Evolutionary conservation across 2,113 vertebrate genomes (phyloP).

Genomic region (Microcebus griseorufus): DNA sequence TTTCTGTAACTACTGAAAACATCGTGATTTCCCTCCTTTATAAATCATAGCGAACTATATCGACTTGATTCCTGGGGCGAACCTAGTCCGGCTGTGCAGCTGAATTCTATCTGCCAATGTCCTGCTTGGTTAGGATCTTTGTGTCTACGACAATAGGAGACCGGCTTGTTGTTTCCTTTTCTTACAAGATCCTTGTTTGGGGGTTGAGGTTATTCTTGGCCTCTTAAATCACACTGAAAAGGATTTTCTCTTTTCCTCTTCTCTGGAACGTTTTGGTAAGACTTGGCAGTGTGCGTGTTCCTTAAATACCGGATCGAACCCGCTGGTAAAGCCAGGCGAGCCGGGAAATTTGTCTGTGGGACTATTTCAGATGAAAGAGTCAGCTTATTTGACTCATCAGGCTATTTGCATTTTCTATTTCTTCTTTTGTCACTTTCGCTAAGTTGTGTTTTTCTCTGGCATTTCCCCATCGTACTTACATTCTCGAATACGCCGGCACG

Average conservation of each 20-base stretch:
- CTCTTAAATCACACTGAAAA: background rate
- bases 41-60: rapidly evolving
- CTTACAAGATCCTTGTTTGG: background rate
- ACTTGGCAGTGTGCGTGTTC: too few species aligned
- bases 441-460: background rate
- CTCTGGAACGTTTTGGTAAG: background rate
- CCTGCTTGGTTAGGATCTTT: background rate
- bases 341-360: background rate
- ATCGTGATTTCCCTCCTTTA: background rate
- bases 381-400: background rate
- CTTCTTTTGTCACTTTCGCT: background rate
- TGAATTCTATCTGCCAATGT: background rate
- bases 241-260: background rate
- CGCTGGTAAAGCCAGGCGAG: background rate
- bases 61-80: background rate
- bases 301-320: background rate
- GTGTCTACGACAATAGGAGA: background rate
- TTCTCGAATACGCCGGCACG: rapidly evolving
- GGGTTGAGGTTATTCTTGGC: background rate
- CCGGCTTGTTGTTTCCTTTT: background rate
- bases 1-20: background rate
- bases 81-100: background rate
- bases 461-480: background rate
- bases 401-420: background rate
- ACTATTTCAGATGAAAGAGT: background rate